Evolutionary conservation across 2,888 invertebrate genomes (phyloP), one percentile per base, ranked within the genome.

Genomic region (Agonopterix heracliana): DNA sequence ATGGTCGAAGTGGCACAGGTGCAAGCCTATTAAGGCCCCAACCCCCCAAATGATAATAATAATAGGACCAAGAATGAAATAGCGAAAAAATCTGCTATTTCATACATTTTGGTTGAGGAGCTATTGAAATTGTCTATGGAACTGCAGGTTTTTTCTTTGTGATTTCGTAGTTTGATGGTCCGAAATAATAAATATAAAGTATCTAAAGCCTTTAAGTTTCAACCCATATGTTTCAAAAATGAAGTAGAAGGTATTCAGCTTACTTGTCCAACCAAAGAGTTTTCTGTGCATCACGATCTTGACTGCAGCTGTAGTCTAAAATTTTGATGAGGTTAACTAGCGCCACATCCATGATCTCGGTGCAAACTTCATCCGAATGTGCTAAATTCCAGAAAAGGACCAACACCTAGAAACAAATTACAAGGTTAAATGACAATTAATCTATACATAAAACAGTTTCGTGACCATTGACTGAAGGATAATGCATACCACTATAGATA

Each of bases 281-380:
- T 85, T 98, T 98, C 81, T 98, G 98, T 9, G 96, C 94, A 81
- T 98, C 98, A 62, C 98, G 92, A 75, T 98, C 97, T 90, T 98
- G 98, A 48, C 98, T 97, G 86, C 98, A 98, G 74, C 97, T 98
- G 78, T 98, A 98, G 88, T 98, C 98, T 56, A 99, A 90, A 73
- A 99, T 98, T 90, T 98, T 98, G 10, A 98, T 96, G 73, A 98
- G 97, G 55, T 98, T 97, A 36, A 94, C 93, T 59, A 99, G 86
- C 1, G 98, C 98, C 75, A 98, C 98, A 80, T 99, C 98, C 92
- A 98, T 95, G 54, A 98, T 98, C 83, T 99, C 98, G 2, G 97
- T 98, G 51, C 97, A 95, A 50, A 98, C 96, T 82, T 98, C 98
- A 64, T 96, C 96, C 48, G 97, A 96, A 81, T 98, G 98, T 4